These are phyloP conservation scores for Biston stratarius DNA, from an alignment of 2,888 invertebrate species.

Conservation along the genomic window DNA sequence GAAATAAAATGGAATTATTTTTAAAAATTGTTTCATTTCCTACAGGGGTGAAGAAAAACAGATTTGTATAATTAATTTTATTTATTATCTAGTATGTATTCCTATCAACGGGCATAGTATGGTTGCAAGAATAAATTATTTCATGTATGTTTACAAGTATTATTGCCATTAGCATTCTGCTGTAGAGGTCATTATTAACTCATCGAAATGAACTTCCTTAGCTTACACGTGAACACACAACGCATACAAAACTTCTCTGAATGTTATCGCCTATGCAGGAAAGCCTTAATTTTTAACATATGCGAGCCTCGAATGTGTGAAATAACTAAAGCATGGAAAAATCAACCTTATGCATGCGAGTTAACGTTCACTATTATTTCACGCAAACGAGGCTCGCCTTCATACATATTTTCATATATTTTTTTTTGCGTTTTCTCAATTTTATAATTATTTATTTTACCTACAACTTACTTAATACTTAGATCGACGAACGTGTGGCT, in stretches of 20 bases:
- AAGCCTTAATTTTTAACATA: conserved; percentile 75
- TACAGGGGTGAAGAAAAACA: conserved; percentile 44
- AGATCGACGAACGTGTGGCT: conserved; percentile 82
- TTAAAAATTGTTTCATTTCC: conserved; percentile 38
- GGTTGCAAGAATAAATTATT: conserved; percentile 82
- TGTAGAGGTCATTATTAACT: conserved; percentile 41
- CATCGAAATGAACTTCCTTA: conserved; percentile 35
- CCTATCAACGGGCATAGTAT: conserved; percentile 84
- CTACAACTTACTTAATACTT: conserved; percentile 85
- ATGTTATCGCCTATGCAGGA: conserved; percentile 69
- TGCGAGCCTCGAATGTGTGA: conserved; percentile 74
- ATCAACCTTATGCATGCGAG: conserved; percentile 58
- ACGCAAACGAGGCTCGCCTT: conserved; percentile 74
- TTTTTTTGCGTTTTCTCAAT: conserved; percentile 68
- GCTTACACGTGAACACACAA: conserved; percentile 49
- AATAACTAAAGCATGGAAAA: conserved; percentile 63
- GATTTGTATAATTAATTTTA: conserved; percentile 80
- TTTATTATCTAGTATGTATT: conserved; percentile 85
- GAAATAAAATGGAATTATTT: conserved; percentile 41
- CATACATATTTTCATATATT: conserved; percentile 64
- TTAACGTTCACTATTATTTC: conserved; percentile 59
- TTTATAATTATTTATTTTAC: conserved; percentile 70
- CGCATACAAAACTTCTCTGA: conserved; percentile 62
- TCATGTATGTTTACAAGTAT: conserved; percentile 68
- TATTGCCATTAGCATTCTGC: conserved; percentile 59